phyloP scores from a whole-genome alignment of 2,888 invertebrate genomes.

The Venusia cambrica region DNA sequence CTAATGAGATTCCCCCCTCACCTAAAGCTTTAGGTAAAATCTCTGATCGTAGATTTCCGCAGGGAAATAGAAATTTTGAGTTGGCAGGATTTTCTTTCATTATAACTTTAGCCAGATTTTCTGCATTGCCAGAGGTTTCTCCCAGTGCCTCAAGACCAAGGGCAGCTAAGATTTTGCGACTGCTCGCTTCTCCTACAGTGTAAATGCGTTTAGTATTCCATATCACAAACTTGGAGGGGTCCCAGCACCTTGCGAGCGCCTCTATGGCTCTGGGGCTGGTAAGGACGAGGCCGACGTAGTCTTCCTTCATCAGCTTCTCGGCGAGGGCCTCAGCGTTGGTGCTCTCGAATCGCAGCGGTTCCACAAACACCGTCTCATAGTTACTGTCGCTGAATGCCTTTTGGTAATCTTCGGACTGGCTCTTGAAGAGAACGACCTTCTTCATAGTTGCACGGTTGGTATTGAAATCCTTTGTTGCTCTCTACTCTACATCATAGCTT shows the following conservation, averaged over 20 bases:
- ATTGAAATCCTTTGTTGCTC: slow-evolving; percentile 22
- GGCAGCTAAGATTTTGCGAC: slow-evolving; percentile 47
- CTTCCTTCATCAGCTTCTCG: slow-evolving; percentile 40
- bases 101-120: slow-evolving; percentile 57
- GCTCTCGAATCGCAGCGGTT: slow-evolving; percentile 61
- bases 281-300: slow-evolving; percentile 56
- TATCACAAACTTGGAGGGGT: slow-evolving; percentile 53
- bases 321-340: slow-evolving; percentile 43
- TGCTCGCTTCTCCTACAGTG: slow-evolving; percentile 59
- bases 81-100: slow-evolving; percentile 43
- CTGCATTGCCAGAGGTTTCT: slow-evolving; percentile 54
- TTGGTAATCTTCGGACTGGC: slow-evolving; percentile 63
- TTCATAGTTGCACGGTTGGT: slow-evolving; percentile 45
- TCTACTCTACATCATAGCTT: slow-evolving; percentile 13
- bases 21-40: slow-evolving; percentile 48
- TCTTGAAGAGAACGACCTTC: slow-evolving; percentile 66
- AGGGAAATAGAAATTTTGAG: slow-evolving; percentile 62
- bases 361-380: slow-evolving; percentile 59
- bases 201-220: slow-evolving; percentile 61
- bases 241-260: slow-evolving; percentile 61
- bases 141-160: slow-evolving; percentile 62
- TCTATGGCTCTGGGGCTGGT: slow-evolving; percentile 66
- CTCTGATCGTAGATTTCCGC: slow-evolving; percentile 64
- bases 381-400: slow-evolving; percentile 51
- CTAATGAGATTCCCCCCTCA: slow-evolving; percentile 44